Conservation (phyloP, 1,140 invertebrate species). For the Cotesia typhae region DNA sequence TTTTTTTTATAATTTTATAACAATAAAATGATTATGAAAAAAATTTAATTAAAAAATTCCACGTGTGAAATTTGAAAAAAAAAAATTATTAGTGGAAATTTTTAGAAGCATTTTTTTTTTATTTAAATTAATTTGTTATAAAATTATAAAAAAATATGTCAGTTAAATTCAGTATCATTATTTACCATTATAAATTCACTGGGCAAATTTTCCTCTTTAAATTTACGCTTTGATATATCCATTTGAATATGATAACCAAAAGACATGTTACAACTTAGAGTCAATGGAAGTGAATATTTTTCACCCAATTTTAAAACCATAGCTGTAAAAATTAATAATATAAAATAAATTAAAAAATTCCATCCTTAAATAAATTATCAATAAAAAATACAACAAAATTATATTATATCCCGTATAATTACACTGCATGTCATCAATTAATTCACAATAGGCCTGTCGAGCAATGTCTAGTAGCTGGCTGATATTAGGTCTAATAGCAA, state of each 20-base stretch:
- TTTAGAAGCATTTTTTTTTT: background rate
- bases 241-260: conserved; percentile 83
- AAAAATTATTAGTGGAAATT: too few species aligned
- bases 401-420: background rate
- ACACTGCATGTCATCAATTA: conserved; percentile 81
- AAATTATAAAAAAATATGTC: conserved; percentile 19
- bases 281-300: conserved; percentile 73
- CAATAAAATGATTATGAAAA: background rate
- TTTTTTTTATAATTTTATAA: background rate
- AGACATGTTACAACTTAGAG: conserved; percentile 71
- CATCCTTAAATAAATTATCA: too few species aligned
- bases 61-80: too few species aligned
- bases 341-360: conserved; percentile 28
- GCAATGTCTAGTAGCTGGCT: conserved; percentile 81
- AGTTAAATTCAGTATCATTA: background rate
- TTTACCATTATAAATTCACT: conserved; percentile 71
- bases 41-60: background rate
- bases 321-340: conserved; percentile 52
- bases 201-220: conserved; percentile 70
- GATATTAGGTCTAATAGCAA: conserved; percentile 81
- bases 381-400: too few species aligned
- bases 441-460: conserved; percentile 79
- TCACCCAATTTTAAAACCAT: conserved; percentile 72
- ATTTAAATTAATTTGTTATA: background rate
- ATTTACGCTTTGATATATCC: conserved; percentile 57